Evolutionary conservation across 2,888 invertebrate species (phyloP).

Genomic region (Trissolcus japonicus): DNA sequence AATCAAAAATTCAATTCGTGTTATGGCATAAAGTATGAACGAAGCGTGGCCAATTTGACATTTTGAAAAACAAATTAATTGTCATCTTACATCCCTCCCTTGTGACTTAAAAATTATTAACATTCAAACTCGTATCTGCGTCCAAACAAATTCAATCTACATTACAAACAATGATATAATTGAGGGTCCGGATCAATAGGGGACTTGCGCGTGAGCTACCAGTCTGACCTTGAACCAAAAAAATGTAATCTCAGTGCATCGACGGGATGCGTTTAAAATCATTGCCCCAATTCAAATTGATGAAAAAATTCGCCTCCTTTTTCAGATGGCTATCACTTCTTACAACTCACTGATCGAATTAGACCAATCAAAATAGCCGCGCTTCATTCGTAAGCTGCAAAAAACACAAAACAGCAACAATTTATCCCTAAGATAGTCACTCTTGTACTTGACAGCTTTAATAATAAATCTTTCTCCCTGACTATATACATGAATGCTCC

Average conservation of each 20-base stretch:
- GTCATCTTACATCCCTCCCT: not conserved
- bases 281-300: too few relatives aligned
- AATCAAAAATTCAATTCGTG: constrained; percentile 37
- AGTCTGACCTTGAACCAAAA: constrained; percentile 5
- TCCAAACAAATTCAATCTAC: constrained; percentile 7
- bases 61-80: not conserved
- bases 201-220: constrained; percentile 3
- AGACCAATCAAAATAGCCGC: constrained; percentile 9
- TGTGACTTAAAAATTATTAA: not conserved
- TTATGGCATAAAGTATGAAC: constrained; percentile 34
- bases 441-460: constrained; percentile 45
- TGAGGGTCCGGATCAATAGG: constrained; percentile 5
- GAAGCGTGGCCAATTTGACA: constrained; percentile 16
- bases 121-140: not conserved
- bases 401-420: constrained; percentile 33
- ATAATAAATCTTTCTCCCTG: constrained; percentile 45
- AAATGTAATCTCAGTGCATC: constrained; percentile 3
- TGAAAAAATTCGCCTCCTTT: too few relatives aligned
- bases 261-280: too few relatives aligned
- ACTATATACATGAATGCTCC: constrained; percentile 51
- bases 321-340: not conserved
- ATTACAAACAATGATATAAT: constrained; percentile 15
- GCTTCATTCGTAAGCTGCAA: constrained; percentile 37
- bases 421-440: constrained; percentile 38
- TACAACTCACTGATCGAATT: too few relatives aligned